Conservation (phyloP, 2,797 vertebrate genomes). For the Crocodylus rhombifer region DNA sequence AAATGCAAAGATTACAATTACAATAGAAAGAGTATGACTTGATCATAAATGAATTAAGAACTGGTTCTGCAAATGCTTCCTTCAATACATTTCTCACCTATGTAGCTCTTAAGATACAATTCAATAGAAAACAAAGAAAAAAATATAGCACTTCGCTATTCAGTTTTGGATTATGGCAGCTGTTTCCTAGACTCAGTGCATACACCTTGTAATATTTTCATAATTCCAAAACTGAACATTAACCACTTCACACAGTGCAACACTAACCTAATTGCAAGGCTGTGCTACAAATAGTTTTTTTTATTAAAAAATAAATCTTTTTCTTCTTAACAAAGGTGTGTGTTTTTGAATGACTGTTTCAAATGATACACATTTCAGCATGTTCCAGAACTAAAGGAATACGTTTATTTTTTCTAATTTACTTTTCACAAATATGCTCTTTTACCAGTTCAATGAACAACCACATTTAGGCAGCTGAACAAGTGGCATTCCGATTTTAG, state of each 20-base stretch:
- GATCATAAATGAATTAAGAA: constrained; percentile 13
- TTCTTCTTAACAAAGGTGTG: constrained; percentile 3
- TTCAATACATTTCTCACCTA: constrained; percentile 31
- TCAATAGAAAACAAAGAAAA: constrained; percentile 25
- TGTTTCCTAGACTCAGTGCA: constrained; percentile 23
- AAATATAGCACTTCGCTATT: background rate
- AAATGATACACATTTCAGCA: constrained; percentile 4
- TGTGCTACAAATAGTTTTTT: constrained; percentile 10
- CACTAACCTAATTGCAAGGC: constrained; percentile 23
- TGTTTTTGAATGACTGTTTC: constrained; percentile 2
- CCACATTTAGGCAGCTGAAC: background rate
- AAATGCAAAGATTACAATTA: constrained; percentile 45
- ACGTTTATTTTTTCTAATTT: background rate
- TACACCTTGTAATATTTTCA: constrained; percentile 5
- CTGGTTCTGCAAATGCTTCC: constrained; percentile 46
- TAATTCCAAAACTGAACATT: constrained; percentile 20
- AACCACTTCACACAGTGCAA: constrained; percentile 40
- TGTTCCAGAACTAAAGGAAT: background rate
- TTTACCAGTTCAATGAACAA: constrained; percentile 29
- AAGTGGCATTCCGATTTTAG: constrained; percentile 9
- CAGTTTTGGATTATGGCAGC: constrained; percentile 9
- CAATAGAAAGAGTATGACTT: constrained; percentile 50
- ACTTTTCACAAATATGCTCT: constrained; percentile 17
- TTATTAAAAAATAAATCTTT: constrained; percentile 13
- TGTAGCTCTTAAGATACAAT: constrained; percentile 60